Conservation (phyloP, 1,140 invertebrate genomes). For the Heliconius himera region DNA sequence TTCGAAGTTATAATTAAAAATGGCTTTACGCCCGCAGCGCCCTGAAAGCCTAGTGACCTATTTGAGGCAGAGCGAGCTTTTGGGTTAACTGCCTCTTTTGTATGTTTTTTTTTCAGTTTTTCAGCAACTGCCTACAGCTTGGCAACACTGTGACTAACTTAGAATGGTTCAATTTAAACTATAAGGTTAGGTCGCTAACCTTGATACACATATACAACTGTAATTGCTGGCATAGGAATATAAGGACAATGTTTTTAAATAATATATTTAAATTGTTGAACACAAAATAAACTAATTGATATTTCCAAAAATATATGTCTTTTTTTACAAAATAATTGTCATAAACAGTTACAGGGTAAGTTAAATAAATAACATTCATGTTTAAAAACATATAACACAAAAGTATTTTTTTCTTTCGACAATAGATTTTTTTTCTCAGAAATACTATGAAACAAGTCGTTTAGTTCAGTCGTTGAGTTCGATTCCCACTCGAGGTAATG, state of each 20-base stretch:
- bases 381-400: too few species aligned
- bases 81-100: conserved; percentile 24
- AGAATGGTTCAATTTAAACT: not conserved
- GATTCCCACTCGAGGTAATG: too few species aligned
- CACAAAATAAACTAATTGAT: not conserved
- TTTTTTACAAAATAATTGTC: too few species aligned
- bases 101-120: not conserved
- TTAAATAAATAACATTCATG: too few species aligned
- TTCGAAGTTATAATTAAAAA: conserved; percentile 22
- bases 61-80: conserved; percentile 23
- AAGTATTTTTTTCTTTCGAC: too few species aligned
- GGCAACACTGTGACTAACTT: not conserved
- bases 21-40: conserved; percentile 18
- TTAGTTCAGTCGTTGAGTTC: too few species aligned
- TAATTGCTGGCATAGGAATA: not conserved
- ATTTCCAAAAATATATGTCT: too few species aligned
- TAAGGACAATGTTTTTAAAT: not conserved
- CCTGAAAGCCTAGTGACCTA: conserved; percentile 34
- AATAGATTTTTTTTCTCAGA: too few species aligned
- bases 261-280: not conserved
- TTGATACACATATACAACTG: not conserved
- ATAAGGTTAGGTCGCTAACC: not conserved
- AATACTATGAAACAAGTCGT: too few species aligned
- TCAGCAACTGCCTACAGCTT: conserved; percentile 1
- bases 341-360: too few species aligned